Base-by-base conservation (phyloP, 2,888 invertebrate species). In the Lasius platythorax region DNA sequence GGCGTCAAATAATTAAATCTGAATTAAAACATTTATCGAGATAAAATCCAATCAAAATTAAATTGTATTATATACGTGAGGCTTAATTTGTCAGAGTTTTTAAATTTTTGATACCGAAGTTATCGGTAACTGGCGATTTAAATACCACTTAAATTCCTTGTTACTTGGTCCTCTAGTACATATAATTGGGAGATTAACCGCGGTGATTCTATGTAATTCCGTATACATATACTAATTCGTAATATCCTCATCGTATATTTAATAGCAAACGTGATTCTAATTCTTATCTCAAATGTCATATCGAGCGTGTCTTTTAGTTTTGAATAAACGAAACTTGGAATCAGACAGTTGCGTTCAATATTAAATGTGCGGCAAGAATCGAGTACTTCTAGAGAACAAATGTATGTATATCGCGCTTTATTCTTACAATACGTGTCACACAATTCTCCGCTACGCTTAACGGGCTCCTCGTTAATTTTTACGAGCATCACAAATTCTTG, bases 111-210 rank as follows among this genome's bases (percentile, higher is more conserved):
- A 37, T 37, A 18, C 3, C 53, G n/a, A 53, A 3, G n/a, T 53
- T n/a, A 53, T n/a, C n/a, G n/a, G 0, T 43, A 8, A 3, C 23
- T 23, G 23, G 23, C 11, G 4, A 43, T 66, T 66, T 53, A 3
- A 66, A 76, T n/a, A 76, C 1, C 15, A 28, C 3, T 46, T 28
- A 11, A 23, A 23, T 66, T 4, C 37, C 28, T 73, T 53, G 4
- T 40, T 30, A 53, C 1, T 53, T 68, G 40, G 28, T 78, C 37
- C 37, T 78, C n/a, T 68, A 56, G 3, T 40, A 67, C 3, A 37
- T 53, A 40, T 18, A 78, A 28, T 53, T 68, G 40, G 23, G 67
- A 78, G 68, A 56, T 76, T 28, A 67, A 56, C 6, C n/a, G n/a
- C 8, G 30, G 12, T 56, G 53, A 46, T n/a, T 76, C 50, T 23